These are phyloP conservation scores for Lochmaea capreae DNA, from an alignment of 2,888 invertebrate species.

Conservation along the genomic window DNA sequence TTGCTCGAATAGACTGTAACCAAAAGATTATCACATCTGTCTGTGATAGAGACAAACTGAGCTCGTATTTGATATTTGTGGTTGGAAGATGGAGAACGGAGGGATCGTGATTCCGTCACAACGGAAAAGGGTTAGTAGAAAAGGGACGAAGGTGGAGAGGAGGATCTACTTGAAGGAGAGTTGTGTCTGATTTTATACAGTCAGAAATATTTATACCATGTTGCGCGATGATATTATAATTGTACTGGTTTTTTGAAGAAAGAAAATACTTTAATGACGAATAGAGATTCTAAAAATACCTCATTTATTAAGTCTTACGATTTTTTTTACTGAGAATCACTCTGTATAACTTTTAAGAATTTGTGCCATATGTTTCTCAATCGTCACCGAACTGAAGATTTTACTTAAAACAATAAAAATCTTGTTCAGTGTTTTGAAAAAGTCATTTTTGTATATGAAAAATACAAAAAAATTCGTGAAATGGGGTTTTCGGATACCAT, in stretches of 20 bases:
- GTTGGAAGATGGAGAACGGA: constrained; percentile 28
- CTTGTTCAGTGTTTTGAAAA: no score
- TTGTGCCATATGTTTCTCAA: no score
- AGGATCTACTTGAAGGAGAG: background rate
- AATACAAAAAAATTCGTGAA: no score
- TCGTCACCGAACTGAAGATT: no score
- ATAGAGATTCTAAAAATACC: no score
- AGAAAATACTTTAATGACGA: background rate
- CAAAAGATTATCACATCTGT: constrained; percentile 40
- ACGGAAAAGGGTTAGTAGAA: constrained; percentile 31
- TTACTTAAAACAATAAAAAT: no score
- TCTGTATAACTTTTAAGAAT: no score
- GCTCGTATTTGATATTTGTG: constrained; percentile 38
- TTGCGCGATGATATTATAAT: background rate
- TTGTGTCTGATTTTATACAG: background rate
- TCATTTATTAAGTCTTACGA: no score
- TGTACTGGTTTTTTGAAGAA: background rate
- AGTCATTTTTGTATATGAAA: no score
- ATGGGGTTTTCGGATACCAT: no score
- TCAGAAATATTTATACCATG: background rate
- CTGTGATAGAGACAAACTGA: constrained; percentile 40
- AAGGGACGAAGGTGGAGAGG: constrained; percentile 14
- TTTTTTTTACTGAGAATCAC: no score
- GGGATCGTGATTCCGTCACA: constrained; percentile 35
- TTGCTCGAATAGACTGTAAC: constrained; percentile 30